Evolutionary conservation across 1,140 invertebrate genomes (phyloP).

Genomic region (Cardiocondyla obscurior): DNA sequence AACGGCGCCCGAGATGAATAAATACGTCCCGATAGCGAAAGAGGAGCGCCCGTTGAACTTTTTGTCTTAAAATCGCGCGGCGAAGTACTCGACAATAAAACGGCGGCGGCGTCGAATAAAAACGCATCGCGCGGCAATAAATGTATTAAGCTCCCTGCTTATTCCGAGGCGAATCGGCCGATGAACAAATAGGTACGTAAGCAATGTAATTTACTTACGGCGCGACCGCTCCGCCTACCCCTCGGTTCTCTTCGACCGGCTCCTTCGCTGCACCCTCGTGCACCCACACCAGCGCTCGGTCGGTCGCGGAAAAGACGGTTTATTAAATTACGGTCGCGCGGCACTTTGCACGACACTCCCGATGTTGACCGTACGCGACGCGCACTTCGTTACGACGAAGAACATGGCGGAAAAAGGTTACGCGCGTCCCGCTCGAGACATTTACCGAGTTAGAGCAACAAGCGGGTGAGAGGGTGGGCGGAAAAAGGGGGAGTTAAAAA

Average conservation of each 20-base stretch:
- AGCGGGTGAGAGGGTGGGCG: no score
- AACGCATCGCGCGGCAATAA: no score
- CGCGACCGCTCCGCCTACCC: neutral
- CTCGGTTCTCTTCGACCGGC: neutral
- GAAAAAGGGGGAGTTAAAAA: neutral
- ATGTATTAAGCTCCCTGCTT: no score
- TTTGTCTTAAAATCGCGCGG: no score
- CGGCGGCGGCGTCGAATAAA: no score
- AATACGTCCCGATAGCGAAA: no score
- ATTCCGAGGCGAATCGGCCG: neutral
- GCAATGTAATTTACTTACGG: conserved; percentile 17
- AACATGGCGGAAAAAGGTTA: neutral
- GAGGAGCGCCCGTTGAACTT: no score
- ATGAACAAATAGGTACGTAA: neutral
- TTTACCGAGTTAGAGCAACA: neutral
- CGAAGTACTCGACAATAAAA: no score
- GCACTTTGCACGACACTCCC: conserved; percentile 18
- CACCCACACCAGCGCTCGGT: neutral
- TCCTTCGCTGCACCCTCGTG: neutral
- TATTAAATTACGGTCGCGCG: neutral
- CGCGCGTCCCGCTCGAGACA: neutral
- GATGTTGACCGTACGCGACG: conserved; percentile 17
- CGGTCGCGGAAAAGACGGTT: conserved; percentile 4
- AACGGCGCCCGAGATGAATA: neutral
- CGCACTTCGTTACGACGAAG: neutral